Evolutionary conservation across 37 sponge, comb jelly and placozoan species (phyloP).

Genomic region (Axinella damicornis): DNA sequence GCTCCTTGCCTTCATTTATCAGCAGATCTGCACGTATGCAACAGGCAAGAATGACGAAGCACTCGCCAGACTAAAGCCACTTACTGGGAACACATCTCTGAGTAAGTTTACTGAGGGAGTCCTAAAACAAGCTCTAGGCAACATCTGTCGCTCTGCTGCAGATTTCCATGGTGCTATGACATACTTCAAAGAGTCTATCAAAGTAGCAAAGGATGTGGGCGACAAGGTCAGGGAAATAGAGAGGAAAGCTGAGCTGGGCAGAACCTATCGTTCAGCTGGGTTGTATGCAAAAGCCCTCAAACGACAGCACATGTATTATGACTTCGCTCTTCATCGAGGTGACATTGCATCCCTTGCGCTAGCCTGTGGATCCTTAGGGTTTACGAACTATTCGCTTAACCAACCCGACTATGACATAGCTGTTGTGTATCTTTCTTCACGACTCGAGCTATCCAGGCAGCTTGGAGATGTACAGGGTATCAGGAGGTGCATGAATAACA

Average conservation of each 20-base stretch:
- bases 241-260: conserved; percentile 49
- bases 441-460: conserved; percentile 13
- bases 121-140: conserved; percentile 49
- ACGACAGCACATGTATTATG: conserved; percentile 7
- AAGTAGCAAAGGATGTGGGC: conserved; percentile 15
- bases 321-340: conserved; percentile 31
- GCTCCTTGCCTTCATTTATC: conserved; percentile 38
- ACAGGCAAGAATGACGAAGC: conserved; percentile 39
- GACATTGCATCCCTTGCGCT: conserved; percentile 29
- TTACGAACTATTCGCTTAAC: conserved; percentile 48
- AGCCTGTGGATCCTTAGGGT: conserved; percentile 63
- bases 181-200: conserved; percentile 32
- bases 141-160: conserved; percentile 61
- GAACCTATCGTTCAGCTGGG: conserved; percentile 58
- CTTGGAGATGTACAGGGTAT: conserved; percentile 29
- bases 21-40: conserved; percentile 44
- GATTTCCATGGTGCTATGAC: conserved; percentile 40
- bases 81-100: conserved; percentile 6
- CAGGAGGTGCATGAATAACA: conserved; percentile 62
- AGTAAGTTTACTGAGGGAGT: conserved; percentile 13
- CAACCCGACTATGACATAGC: conserved; percentile 32
- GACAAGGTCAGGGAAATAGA: conserved; percentile 25
- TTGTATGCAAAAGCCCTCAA: conserved; percentile 30
- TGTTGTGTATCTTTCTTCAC: conserved; percentile 25
- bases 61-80: conserved; percentile 17